Evolutionary conservation across 2,888 invertebrate species (phyloP), one percentile per base, ranked within the genome.

Genomic region (Pollenia angustigena): DNA sequence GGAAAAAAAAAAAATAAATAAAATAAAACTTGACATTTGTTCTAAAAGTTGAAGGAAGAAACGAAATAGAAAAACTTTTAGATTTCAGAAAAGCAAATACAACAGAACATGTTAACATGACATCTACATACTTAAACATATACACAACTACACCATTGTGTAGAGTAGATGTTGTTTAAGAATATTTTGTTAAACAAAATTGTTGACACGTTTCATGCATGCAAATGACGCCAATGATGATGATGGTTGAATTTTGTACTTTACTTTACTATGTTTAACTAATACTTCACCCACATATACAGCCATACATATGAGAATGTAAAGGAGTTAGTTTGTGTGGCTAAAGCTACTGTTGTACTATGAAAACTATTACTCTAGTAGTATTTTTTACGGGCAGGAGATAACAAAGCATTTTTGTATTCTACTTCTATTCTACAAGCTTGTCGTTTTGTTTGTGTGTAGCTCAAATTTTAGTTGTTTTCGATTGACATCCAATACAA

Each of bases 191-290:
- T 74, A 58, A 79, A 56, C 84, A 84, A 82, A 69, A 84, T 81
- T 87, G 78, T 84, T 87, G 87, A 81, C 87, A 87, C 78, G 81
- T 87, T 78, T 68, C 74, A 78, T 87, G 84, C 87, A 84, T 87
- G 87, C 84, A 87, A 87, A 84, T 87, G 84, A 87, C 84, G 87
- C 81, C 78, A 84, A 76, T 78, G 76, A 58, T 56, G 85, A 64
- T 56, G 71, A 46, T 48, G 74, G 58, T 23, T 81, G 54, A 48
- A 69, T 79, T 54, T 69, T 79, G 40, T 50, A 40, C 18, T 46
- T 66, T 54, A 48, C 56, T 58, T 32, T 58, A 58, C 68, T 62
- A 50, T 48, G 40, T 42, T 50, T 4, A 42, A 68, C 76, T 16
- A 64, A 42, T 78, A 71, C 42, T 78, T 50, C 66, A 71, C 32